phyloP scores from a whole-genome alignment of 2,113 vertebrate genomes.

The Amphilophus citrinellus region DNA sequence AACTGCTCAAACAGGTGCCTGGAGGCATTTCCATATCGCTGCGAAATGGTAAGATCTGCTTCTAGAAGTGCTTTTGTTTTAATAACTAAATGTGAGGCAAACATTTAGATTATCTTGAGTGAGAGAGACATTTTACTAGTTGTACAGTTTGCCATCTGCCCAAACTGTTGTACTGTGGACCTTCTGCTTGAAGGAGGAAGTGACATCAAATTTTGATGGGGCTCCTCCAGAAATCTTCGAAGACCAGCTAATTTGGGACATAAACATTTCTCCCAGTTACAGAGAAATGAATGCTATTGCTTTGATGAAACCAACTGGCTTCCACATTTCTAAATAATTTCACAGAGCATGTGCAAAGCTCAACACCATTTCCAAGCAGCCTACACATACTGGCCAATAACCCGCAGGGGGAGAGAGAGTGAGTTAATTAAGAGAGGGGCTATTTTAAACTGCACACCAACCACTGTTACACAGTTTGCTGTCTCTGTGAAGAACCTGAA shows the following conservation, averaged over 20 bases:
- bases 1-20: background rate
- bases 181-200: background rate
- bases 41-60: background rate
- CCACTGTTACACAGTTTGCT: conserved; percentile 30
- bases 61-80: background rate
- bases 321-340: conserved; percentile 27
- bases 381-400: conserved; percentile 37
- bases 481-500: conserved; percentile 27
- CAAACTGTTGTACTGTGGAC: background rate
- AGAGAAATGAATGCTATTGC: background rate
- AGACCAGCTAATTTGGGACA: background rate
- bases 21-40: background rate
- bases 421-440: conserved; percentile 65
- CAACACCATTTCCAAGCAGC: conserved; percentile 36
- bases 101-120: background rate
- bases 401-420: conserved; percentile 37
- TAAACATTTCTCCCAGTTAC: conserved; percentile 11
- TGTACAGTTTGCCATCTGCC: background rate
- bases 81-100: background rate
- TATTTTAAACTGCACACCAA: conserved; percentile 53
- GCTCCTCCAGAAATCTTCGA: background rate
- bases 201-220: background rate
- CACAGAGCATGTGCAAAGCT: conserved; percentile 39
- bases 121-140: background rate
- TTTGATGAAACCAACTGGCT: background rate